phyloP scores from a whole-genome alignment of 2,113 vertebrate genomes.

The Plectropomus leopardus region DNA sequence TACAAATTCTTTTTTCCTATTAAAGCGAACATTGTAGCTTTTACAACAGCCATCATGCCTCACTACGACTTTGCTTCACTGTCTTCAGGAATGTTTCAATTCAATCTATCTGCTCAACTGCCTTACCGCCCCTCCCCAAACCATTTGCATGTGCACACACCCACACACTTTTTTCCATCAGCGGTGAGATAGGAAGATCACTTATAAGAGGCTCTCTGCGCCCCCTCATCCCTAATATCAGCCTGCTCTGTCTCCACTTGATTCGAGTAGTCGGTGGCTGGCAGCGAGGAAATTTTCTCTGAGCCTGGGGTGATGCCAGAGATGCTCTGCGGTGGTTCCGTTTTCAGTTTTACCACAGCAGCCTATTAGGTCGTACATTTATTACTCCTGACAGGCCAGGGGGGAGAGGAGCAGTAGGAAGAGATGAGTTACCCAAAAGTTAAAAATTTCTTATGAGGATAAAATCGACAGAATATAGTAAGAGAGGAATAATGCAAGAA shows the following conservation, averaged over 20 bases:
- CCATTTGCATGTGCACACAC: slow-evolving; percentile 65
- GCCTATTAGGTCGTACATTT: slow-evolving; percentile 61
- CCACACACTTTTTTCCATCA: slow-evolving; percentile 59
- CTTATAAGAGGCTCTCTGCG: slow-evolving; percentile 63
- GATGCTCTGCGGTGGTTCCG: slow-evolving; percentile 40
- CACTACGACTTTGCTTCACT: not conserved
- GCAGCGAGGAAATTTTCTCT: slow-evolving; percentile 61
- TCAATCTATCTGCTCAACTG: slow-evolving; percentile 53
- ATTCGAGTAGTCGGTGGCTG: slow-evolving; percentile 57
- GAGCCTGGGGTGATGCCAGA: slow-evolving; percentile 60
- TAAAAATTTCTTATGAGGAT: slow-evolving; percentile 4
- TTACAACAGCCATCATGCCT: slow-evolving; percentile 2
- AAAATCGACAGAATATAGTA: not conserved
- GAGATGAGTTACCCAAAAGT: slow-evolving; percentile 32
- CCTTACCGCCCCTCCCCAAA: slow-evolving; percentile 39
- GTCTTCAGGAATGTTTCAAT: slow-evolving; percentile 53
- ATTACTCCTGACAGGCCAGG: slow-evolving; percentile 50
- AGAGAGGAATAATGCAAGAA: slow-evolving; percentile 3
- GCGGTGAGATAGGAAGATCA: slow-evolving; percentile 66
- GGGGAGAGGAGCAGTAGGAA: slow-evolving; percentile 14
- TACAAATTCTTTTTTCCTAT: not conserved
- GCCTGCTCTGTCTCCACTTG: slow-evolving; percentile 56
- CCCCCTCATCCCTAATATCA: slow-evolving; percentile 72
- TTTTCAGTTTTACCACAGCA: slow-evolving; percentile 55
- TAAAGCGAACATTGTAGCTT: slow-evolving; percentile 16